These are phyloP conservation scores for Resseliella maxima DNA, from an alignment of 2,888 invertebrate genomes.

Conservation along the genomic window DNA sequence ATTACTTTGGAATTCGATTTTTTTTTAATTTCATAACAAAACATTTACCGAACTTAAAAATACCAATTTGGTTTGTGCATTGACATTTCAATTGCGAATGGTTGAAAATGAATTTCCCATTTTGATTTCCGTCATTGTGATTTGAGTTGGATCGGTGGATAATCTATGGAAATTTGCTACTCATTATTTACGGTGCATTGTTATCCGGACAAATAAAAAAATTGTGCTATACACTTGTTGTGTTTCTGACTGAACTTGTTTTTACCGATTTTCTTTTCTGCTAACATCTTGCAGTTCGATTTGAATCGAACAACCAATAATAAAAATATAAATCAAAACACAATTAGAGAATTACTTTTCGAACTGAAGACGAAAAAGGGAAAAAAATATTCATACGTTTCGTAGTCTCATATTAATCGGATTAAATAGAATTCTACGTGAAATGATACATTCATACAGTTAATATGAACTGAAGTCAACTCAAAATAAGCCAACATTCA, in stretches of 20 bases:
- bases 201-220: background rate
- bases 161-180: background rate
- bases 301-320: background rate
- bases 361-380: background rate
- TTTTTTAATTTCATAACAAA: too few species aligned
- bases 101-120: background rate
- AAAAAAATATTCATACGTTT: background rate
- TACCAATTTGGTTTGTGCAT: background rate
- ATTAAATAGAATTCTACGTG: slow-evolving; percentile 24
- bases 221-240: slow-evolving; percentile 38
- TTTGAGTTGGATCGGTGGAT: background rate
- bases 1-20: background rate
- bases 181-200: background rate
- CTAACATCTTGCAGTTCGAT: background rate
- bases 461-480: background rate
- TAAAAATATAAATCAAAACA: slow-evolving; percentile 15
- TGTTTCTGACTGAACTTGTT: background rate
- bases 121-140: slow-evolving; percentile 22
- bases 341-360: background rate
- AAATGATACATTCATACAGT: background rate
- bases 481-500: slow-evolving; percentile 48
- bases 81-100: background rate
- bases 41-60: background rate
- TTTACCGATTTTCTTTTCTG: background rate
- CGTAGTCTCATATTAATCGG: background rate